Evolutionary conservation across 2,797 vertebrate genomes (phyloP), one percentile per base, ranked within the genome.

Genomic region (Protonibea diacanthus): DNA sequence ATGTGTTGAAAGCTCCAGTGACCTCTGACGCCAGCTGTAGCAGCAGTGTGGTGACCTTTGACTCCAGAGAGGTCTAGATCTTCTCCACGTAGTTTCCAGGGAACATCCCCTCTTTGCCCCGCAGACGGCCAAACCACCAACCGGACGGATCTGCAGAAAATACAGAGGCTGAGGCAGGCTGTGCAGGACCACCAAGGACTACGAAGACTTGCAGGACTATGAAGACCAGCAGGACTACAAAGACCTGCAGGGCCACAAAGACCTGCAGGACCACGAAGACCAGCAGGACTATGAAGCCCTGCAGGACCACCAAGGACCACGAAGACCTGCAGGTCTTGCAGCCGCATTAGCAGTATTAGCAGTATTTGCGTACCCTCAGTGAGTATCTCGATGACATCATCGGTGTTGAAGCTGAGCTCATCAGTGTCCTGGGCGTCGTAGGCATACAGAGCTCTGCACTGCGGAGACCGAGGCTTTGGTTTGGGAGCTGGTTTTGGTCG

Each of bases 381-480:
- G 58, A 95, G 58, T 42, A 97, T 95, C 6, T 97, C 95, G 15
- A 97, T 95, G 77, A 96, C 0, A 0, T 97, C 96, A 0, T 95
- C 78, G 0, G 94, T 77, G 10, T 96, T 96, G 86, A 97, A 97
- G 91, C 96, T 96, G 23, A 97, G 95, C 82, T 97, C 96, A 2
- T 97, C 96, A 0, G 96, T 96, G 92, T 97, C 96, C 87, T 97
- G 96, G 7, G 96, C 96, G 0, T 97, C 96, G 15, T 97, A 97
- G 21, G 95, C 93, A 0, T 96, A 97, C 6, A 97, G 88, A 0
- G 96, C 95, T 53, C 85, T 79, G 85, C 96, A 96, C 42, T 93
- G 95, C 0, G 96, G 96, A 2, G 87, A 78, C 5, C 95, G 90
- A 0, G 95, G 96, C 70, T 92, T 95, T 0, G 95, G 95, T 42